Evolutionary conservation across 2,888 invertebrate species (phyloP).

Genomic region (Dynastes grantii): DNA sequence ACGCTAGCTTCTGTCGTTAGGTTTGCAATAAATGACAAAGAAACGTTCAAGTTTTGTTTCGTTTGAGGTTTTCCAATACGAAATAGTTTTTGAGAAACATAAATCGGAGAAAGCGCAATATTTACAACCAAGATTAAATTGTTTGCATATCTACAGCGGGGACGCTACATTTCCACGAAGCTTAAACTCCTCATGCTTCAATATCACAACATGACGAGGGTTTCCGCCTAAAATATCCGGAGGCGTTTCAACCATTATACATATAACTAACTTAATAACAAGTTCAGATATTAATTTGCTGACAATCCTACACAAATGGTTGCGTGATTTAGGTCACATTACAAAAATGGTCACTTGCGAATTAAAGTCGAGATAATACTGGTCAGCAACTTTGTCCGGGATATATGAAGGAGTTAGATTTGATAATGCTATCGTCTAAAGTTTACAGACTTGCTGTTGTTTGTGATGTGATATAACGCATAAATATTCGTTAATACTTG

Average conservation of each 20-base stretch:
- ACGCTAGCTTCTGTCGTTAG: too few relatives aligned
- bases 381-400: too few relatives aligned
- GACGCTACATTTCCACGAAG: neutral
- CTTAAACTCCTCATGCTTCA: neutral
- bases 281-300: constrained; percentile 18
- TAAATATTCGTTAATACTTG: too few relatives aligned
- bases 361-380: neutral
- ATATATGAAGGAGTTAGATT: too few relatives aligned
- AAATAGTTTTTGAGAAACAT: too few relatives aligned
- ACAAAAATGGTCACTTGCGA: neutral
- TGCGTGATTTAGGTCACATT: neutral
- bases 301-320: neutral
- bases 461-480: too few relatives aligned
- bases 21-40: too few relatives aligned
- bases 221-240: neutral
- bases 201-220: constrained; percentile 2
- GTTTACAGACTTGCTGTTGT: too few relatives aligned
- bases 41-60: too few relatives aligned
- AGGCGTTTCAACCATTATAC: neutral
- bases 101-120: too few relatives aligned
- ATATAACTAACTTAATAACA: constrained; percentile 1
- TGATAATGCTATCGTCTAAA: too few relatives aligned
- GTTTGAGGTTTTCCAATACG: too few relatives aligned
- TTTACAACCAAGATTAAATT: neutral
- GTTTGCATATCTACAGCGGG: neutral